A percentile compares a stretch with the other conserved stretches of the same genome.
phyloP scores from a whole-genome alignment of 2,113 vertebrate genomes.

The Passer domesticus region DNA sequence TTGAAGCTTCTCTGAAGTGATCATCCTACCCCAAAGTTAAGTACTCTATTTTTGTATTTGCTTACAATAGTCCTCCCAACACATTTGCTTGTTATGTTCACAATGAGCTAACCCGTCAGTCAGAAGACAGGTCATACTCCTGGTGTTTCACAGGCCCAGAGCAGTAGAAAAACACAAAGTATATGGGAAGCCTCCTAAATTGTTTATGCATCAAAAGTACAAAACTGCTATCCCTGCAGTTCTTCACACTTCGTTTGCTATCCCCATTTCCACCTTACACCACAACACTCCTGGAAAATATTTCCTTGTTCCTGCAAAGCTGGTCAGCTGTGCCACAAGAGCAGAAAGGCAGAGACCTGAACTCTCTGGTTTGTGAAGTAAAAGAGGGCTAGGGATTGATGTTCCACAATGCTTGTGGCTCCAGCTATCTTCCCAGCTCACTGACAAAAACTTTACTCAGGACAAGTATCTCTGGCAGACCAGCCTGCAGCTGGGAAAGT shows the following conservation, averaged over 20 bases:
- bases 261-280: neutral
- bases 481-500: neutral
- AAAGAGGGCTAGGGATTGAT: neutral
- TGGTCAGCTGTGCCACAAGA: neutral
- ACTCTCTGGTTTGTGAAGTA: neutral
- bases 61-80: neutral
- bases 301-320: neutral
- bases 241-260: neutral
- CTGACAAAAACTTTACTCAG: neutral
- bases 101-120: neutral
- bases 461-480: accelerated
- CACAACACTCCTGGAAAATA: accelerated
- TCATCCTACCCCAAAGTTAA: neutral
- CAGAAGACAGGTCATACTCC: neutral
- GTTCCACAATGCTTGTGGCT: neutral
- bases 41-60: neutral
- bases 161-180: neutral
- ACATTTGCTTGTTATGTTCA: neutral
- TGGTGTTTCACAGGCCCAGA: neutral
- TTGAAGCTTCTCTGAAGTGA: neutral
- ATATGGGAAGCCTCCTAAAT: neutral
- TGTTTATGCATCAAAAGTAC: neutral
- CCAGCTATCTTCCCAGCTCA: neutral
- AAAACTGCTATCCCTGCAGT: neutral
- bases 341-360: neutral